Percentiles rank a stretch among this genome's conserved stretches.
phyloP scores from a whole-genome alignment of 2,113 vertebrate species.

The Hyperopisus bebe region DNA sequence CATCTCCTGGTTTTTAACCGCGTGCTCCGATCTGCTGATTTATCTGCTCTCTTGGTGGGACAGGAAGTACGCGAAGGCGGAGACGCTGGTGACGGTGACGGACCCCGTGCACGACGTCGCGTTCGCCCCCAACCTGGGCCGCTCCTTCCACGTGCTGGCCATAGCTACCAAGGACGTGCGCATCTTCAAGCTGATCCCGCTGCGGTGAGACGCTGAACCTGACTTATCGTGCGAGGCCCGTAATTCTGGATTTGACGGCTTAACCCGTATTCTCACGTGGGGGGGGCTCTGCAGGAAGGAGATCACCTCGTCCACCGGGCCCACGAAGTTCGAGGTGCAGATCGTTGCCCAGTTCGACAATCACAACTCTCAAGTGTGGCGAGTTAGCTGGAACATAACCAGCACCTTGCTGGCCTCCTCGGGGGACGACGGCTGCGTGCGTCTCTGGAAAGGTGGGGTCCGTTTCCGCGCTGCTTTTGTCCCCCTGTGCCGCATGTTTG shows the following conservation, averaged over 20 bases:
- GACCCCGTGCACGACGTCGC: constrained; percentile 93
- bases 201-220: constrained; percentile 72
- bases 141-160: constrained; percentile 92
- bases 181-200: constrained; percentile 89
- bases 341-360: constrained; percentile 95
- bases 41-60: constrained; percentile 15
- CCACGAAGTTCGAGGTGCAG: constrained; percentile 93
- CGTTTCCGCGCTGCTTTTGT: background rate
- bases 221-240: background rate
- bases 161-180: constrained; percentile 95
- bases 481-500: background rate
- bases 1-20: background rate
- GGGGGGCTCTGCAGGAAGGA: constrained; percentile 70
- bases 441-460: constrained; percentile 90
- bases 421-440: constrained; percentile 91
- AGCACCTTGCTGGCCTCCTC: constrained; percentile 96
- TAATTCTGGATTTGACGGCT: too few relatives aligned
- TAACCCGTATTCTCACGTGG: background rate
- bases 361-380: constrained; percentile 97
- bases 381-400: constrained; percentile 98
- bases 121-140: constrained; percentile 94
- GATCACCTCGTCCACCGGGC: constrained; percentile 67
- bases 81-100: constrained; percentile 88
- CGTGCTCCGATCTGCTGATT: background rate
- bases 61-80: constrained; percentile 94